phyloP scores from a whole-genome alignment of 2,113 vertebrate genomes.

The Arenaria interpres region DNA sequence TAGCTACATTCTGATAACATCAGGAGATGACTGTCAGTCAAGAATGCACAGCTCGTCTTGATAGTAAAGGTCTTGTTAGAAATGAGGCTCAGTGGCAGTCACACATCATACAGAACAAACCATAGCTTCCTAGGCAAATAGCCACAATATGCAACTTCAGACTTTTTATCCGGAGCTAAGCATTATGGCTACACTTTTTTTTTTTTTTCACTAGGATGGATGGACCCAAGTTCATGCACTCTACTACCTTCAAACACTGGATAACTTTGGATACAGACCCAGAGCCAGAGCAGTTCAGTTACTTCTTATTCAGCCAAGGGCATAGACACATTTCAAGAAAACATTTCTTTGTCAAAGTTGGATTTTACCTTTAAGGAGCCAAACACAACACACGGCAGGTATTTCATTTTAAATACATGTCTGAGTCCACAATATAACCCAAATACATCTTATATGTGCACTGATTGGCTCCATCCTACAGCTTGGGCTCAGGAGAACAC shows the following conservation, averaged over 20 bases:
- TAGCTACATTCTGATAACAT: neutral
- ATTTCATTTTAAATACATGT: neutral
- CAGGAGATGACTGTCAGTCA: neutral
- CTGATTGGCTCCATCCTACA: neutral
- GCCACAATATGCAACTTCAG: neutral
- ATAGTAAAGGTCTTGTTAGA: neutral
- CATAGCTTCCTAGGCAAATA: neutral
- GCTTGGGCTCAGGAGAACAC: neutral
- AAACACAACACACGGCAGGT: neutral
- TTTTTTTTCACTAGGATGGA: neutral
- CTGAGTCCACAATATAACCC: neutral
- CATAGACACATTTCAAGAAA: neutral
- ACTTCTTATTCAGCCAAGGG: neutral
- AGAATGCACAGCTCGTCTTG: neutral
- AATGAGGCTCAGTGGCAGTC: neutral
- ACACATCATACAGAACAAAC: neutral
- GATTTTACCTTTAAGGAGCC: neutral
- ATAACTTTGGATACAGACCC: neutral
- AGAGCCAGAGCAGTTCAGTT: neutral
- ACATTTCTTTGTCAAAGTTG: neutral
- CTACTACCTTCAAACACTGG: neutral
- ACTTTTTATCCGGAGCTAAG: neutral
- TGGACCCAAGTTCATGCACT: neutral
- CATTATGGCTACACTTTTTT: neutral
- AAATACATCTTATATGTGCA: neutral